Evolutionary conservation across 2,113 vertebrate genomes (phyloP).

Genomic region (Erythrolamprus reginae): DNA sequence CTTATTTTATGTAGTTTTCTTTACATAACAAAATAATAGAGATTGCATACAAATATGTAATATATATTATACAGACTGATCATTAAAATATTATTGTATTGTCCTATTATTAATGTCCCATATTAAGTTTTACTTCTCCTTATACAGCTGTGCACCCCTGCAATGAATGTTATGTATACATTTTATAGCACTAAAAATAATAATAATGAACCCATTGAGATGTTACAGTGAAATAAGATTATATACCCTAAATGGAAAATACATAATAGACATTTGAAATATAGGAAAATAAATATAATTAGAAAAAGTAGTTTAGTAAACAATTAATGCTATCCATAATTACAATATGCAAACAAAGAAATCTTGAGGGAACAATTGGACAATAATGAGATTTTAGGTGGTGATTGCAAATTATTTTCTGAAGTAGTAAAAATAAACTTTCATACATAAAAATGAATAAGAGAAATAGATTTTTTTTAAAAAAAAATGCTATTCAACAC

Average conservation of each 20-base stretch:
- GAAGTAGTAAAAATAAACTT: constrained; percentile 44
- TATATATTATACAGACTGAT: background rate
- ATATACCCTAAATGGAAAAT: constrained; percentile 17
- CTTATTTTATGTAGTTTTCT: background rate
- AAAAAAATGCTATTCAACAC: background rate
- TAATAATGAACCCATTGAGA: background rate
- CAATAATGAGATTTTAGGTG: constrained; percentile 46
- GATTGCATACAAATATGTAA: background rate
- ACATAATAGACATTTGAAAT: constrained; percentile 40
- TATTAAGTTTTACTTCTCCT: background rate
- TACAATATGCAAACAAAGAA: constrained; percentile 56
- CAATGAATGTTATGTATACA: background rate
- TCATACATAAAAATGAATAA: constrained; percentile 37
- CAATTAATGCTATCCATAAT: constrained; percentile 47
- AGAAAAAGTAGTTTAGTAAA: constrained; percentile 47
- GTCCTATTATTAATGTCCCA: background rate
- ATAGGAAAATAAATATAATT: constrained; percentile 42
- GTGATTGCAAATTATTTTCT: constrained; percentile 42
- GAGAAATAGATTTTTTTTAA: constrained; percentile 1
- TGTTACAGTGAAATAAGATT: constrained; percentile 13
- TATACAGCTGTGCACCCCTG: background rate
- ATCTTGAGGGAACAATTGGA: constrained; percentile 27
- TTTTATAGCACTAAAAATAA: background rate
- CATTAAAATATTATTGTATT: constrained; percentile 8
- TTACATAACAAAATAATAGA: background rate